Conservation (phyloP, 2,797 vertebrate genomes). For the Toxotes lorentzi region DNA sequence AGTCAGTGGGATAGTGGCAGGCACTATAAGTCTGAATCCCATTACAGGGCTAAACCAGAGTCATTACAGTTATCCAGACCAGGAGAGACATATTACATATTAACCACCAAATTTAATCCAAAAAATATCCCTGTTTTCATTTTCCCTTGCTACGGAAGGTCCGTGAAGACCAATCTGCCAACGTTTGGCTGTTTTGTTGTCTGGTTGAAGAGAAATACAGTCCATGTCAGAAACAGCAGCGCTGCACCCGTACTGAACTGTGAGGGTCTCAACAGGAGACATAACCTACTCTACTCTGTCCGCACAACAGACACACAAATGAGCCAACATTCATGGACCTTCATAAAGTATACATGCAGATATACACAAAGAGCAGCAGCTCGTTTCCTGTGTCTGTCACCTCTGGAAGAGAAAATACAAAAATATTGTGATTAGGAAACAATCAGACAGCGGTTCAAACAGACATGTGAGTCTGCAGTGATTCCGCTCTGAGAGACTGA, state of each 20-base stretch:
- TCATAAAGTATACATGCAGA: conserved; percentile 17
- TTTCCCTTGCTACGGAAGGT: conserved; percentile 11
- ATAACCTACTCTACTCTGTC: conserved; percentile 22
- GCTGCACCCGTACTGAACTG: conserved; percentile 46
- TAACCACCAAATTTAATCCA: conserved; percentile 37
- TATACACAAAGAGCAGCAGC: conserved; percentile 34
- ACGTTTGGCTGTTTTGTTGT: conserved; percentile 14
- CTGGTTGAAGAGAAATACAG: conserved; percentile 23
- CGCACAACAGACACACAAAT: conserved; percentile 39
- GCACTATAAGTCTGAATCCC: conserved; percentile 37
- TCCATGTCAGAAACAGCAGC: conserved; percentile 37
- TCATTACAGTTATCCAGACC: conserved; percentile 46
- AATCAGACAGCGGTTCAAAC: conserved; percentile 73
- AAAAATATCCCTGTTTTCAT: conserved; percentile 22
- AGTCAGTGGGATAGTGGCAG: conserved; percentile 34
- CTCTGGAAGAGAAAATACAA: conserved; percentile 66
- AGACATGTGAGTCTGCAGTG: conserved; percentile 51
- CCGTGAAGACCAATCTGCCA: not conserved
- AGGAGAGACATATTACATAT: conserved; percentile 44
- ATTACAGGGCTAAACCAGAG: conserved; percentile 42
- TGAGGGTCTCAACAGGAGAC: conserved; percentile 57
- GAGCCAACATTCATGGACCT: conserved; percentile 18
- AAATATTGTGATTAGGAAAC: conserved; percentile 84
- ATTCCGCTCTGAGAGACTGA: conserved; percentile 69
- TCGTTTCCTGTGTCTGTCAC: conserved; percentile 51